phyloP scores from a whole-genome alignment of 2,113 vertebrate species.

The Mus pahari region DNA sequence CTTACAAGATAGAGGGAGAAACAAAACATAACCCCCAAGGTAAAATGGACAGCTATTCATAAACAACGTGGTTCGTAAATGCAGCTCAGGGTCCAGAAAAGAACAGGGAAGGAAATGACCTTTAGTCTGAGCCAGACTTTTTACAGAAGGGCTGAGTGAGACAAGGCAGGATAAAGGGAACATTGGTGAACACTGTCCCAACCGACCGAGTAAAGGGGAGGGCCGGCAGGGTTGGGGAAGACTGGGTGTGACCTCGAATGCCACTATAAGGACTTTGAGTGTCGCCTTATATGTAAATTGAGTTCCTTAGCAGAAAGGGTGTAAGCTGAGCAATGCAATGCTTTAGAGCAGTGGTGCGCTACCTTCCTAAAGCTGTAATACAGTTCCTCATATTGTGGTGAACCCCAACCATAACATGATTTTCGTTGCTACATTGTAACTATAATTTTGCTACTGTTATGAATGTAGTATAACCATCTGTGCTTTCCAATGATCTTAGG shows the following conservation, averaged over 20 bases:
- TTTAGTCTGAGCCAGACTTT: conserved; percentile 6
- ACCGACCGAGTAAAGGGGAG: not conserved
- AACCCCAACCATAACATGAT: not conserved
- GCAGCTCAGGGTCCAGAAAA: not conserved
- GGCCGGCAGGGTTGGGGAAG: not conserved
- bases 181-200: not conserved
- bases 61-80: not conserved
- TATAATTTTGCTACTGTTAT: not conserved
- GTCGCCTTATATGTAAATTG: not conserved
- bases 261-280: not conserved
- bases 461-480: not conserved
- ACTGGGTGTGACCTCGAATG: not conserved
- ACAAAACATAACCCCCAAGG: not conserved
- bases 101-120: not conserved
- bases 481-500: not conserved
- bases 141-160: not conserved
- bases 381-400: not conserved
- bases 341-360: not conserved
- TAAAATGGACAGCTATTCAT: not conserved
- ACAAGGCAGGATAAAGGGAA: not conserved
- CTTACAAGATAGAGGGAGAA: not conserved
- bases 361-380: not conserved
- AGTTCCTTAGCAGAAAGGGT: conserved; percentile 5
- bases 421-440: not conserved
- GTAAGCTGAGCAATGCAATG: not conserved